These are phyloP conservation scores for Cladorhizidae sp. DNA, from an alignment of 37 sponge, comb jelly and placozoan species.

Conservation along the genomic window DNA sequence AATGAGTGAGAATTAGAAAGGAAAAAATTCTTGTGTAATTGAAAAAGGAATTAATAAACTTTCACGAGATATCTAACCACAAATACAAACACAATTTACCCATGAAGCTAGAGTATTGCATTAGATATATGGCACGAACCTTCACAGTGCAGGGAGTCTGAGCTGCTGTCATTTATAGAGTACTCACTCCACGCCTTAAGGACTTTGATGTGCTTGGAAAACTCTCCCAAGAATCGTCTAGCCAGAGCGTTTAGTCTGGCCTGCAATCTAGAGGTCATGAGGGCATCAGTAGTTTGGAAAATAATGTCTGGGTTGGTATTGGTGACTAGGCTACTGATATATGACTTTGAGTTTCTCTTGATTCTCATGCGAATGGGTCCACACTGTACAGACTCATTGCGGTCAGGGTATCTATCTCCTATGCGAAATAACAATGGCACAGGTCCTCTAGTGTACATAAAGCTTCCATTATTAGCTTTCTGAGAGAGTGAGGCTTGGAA, in stretches of 20 bases:
- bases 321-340: conserved; percentile 21
- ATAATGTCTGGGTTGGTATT: conserved; percentile 29
- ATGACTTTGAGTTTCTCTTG: conserved; percentile 57
- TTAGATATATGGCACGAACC: too few relatives aligned
- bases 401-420: conserved; percentile 57
- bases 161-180: not conserved
- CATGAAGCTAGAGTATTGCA: too few relatives aligned
- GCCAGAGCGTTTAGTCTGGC: conserved; percentile 56
- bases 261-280: conserved; percentile 69
- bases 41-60: too few relatives aligned
- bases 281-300: conserved; percentile 44
- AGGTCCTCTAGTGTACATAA: conserved; percentile 31
- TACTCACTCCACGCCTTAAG: conserved; percentile 54
- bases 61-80: too few relatives aligned
- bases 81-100: too few relatives aligned
- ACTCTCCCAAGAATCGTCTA: not conserved
- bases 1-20: too few relatives aligned
- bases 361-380: conserved; percentile 68
- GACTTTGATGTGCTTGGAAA: conserved; percentile 21
- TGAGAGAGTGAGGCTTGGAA: too few relatives aligned
- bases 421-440: conserved; percentile 30
- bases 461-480: conserved; percentile 4
- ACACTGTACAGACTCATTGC: conserved; percentile 66
- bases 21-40: too few relatives aligned
- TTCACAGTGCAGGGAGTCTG: conserved; percentile 80